Evolutionary conservation across 2,888 invertebrate genomes (phyloP).

Genomic region (Auanema freiburgensis): DNA sequence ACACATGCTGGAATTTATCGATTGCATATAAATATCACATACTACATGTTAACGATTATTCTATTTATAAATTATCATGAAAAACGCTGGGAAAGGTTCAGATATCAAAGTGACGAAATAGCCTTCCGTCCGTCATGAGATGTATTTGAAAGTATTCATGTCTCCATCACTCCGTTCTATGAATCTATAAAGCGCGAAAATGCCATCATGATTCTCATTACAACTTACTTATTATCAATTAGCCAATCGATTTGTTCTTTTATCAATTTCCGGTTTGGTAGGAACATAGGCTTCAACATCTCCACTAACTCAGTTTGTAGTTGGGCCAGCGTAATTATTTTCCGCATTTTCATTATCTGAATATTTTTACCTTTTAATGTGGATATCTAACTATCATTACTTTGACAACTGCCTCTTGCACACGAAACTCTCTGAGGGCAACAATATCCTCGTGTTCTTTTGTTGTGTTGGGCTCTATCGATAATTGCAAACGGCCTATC

Average conservation of each 20-base stretch:
- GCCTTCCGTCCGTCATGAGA: constrained; percentile 26
- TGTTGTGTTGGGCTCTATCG: constrained; percentile 49
- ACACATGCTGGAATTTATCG: too few relatives aligned
- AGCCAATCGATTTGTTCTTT: constrained; percentile 99
- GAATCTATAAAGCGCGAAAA: constrained; percentile 31
- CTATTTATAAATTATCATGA: too few relatives aligned
- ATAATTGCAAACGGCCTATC: constrained; percentile 84
- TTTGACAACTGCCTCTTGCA: constrained; percentile 95
- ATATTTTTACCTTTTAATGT: constrained; percentile 8
- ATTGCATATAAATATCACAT: too few relatives aligned
- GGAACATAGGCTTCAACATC: constrained; percentile 97
- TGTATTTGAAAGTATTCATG: constrained; percentile 54
- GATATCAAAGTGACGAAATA: too few relatives aligned
- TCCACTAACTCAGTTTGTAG: constrained; percentile 95
- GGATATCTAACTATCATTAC: constrained; percentile 12
- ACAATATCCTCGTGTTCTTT: constrained; percentile 97
- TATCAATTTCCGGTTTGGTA: constrained; percentile 98
- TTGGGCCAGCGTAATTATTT: constrained; percentile 87
- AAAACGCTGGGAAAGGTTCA: too few relatives aligned
- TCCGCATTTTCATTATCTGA: constrained; percentile 91
- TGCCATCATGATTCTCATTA: background rate
- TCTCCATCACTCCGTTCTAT: constrained; percentile 49
- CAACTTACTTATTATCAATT: constrained; percentile 78
- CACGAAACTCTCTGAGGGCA: constrained; percentile 87
- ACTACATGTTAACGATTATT: too few relatives aligned